These are phyloP conservation scores for Julus scandinavius DNA, from an alignment of 2,888 invertebrate species.

Conservation along the genomic window DNA sequence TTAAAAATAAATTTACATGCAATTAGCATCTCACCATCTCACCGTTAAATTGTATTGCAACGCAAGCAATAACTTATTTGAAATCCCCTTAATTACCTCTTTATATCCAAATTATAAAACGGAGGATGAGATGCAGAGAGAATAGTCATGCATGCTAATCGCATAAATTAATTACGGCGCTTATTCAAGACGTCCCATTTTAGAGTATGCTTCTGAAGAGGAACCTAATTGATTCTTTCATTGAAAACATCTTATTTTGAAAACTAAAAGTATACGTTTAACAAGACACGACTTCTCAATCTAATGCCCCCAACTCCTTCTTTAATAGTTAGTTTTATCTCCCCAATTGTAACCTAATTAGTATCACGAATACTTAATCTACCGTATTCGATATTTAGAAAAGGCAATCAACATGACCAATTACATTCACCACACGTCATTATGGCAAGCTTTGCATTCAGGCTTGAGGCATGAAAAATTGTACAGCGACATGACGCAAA, in stretches of 20 bases:
- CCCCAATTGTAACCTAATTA: no score
- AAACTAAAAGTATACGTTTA: background rate
- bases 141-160: background rate
- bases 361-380: no score
- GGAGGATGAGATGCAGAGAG: background rate
- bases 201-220: background rate
- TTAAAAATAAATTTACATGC: background rate
- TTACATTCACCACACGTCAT: background rate
- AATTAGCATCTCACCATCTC: background rate
- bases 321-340: background rate
- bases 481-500: background rate
- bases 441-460: background rate
- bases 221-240: background rate
- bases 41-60: background rate
- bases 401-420: background rate
- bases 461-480: background rate
- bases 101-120: background rate
- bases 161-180: background rate
- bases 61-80: background rate
- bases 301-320: background rate
- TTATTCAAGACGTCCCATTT: background rate
- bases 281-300: background rate
- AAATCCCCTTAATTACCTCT: conserved; percentile 14
- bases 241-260: background rate
- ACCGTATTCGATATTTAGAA: no score